Evolutionary conservation across 1,140 invertebrate genomes (phyloP).

Genomic region (Caerostris darwini): DNA sequence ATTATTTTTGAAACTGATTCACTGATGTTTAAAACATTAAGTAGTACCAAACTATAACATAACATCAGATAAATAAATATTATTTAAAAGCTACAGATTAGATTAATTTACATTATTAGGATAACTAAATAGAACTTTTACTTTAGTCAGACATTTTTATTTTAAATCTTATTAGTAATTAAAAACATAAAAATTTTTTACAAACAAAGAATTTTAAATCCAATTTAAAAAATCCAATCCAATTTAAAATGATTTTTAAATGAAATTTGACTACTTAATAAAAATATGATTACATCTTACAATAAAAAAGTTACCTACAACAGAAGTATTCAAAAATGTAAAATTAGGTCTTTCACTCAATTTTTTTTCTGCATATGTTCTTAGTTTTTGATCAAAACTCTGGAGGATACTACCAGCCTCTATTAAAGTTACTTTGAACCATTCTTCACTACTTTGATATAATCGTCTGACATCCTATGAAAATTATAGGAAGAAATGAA

Average conservation of each 20-base stretch:
- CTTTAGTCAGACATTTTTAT: neutral
- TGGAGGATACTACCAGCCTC: conserved; percentile 81
- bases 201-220: neutral
- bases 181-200: neutral
- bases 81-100: too few relatives aligned
- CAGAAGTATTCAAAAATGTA: conserved; percentile 80
- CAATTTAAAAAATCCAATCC: neutral
- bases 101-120: too few relatives aligned
- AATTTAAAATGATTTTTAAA: neutral
- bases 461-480: conserved; percentile 81
- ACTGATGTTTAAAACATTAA: too few relatives aligned
- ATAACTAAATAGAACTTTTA: too few relatives aligned
- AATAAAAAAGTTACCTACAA: conserved; percentile 79
- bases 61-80: too few relatives aligned
- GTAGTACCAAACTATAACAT: too few relatives aligned
- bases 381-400: conserved; percentile 81
- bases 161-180: neutral
- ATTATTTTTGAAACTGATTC: too few relatives aligned
- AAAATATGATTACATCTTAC: neutral
- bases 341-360: conserved; percentile 81
- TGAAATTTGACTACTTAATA: neutral
- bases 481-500: neutral
- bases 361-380: conserved; percentile 82
- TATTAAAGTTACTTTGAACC: conserved; percentile 81
- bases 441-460: conserved; percentile 80